Base-by-base conservation (phyloP, 2,888 invertebrate species). In the Drosophila nigricruria region DNA sequence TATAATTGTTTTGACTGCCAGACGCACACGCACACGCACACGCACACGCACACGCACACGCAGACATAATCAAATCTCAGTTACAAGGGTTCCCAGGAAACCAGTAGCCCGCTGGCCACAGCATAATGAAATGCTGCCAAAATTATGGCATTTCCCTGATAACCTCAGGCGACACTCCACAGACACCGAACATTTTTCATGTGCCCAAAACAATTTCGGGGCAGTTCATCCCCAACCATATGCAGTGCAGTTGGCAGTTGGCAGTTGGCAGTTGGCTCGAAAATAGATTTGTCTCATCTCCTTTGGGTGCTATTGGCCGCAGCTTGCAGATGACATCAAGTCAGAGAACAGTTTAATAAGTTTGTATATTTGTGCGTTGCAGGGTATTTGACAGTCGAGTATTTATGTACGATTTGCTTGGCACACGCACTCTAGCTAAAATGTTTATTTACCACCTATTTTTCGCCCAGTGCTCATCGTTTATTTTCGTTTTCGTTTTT, bases 1-100 rank as follows among this genome's bases (percentile, higher is more conserved):
- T 83, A 58, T 79, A 86, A 78, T 83, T 86, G 70, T 77, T 77
- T 73, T 60, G 73, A 70, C 61, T 49, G 71, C 53, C 72, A 66
- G 42, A 72, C 64, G 58, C 85, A 84, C 63, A 60, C 63, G 62
- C 50, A 76, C 63, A 52, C 81, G 81, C 57, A 57, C 63, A 57
- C 14, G 38, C 38, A 64, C 43, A 76, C 62, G 60, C 84, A 78
- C 58, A 60, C 59, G 23, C 45, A 63, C 49, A 76, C 58, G 60
- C 84, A 84, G 61, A 61, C 64, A 58, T 60, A 77, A 62, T 63
- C 63, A 63, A 72, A 57, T 40, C 58, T n/a, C 52, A 43, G 62
- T 50, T 40, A 36, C 45, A 45, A 49, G 63, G 54, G 56, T 64
- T 57, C 47, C 52, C 62, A 58, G 67, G 53, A 45, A 14, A 45